Evolutionary conservation across 2,888 invertebrate species (phyloP).

Genomic region (Ellobium chinense): DNA sequence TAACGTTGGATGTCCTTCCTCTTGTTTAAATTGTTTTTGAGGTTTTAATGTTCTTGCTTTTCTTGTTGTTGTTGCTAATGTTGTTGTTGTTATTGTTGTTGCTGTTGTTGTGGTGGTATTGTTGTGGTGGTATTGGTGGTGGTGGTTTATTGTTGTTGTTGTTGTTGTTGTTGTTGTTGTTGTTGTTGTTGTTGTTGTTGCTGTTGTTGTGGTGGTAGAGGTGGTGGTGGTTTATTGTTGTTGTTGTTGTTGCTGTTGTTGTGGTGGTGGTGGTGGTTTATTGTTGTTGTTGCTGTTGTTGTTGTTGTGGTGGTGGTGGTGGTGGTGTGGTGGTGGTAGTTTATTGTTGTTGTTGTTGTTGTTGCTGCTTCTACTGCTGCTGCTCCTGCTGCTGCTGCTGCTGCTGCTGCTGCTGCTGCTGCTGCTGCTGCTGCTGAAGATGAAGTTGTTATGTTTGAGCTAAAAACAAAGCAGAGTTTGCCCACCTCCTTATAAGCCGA

Average conservation of each 20-base stretch:
- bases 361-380: no score
- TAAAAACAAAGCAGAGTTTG: no score
- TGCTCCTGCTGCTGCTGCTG: no score
- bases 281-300: not conserved
- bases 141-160: not conserved
- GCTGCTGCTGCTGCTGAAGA: no score
- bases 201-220: not conserved
- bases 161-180: not conserved
- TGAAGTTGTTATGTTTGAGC: no score
- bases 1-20: no score
- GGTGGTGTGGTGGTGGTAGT: not conserved
- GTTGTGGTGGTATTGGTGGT: not conserved
- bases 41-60: no score
- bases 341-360: no score
- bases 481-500: no score
- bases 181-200: not conserved
- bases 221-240: not conserved
- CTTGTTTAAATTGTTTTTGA: no score
- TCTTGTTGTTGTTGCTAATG: not conserved
- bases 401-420: no score
- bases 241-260: not conserved
- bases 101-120: not conserved
- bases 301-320: not conserved
- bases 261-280: not conserved
- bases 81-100: not conserved